A percentile compares a stretch with the other conserved stretches of the same genome.
Conservation (phyloP, 2,888 invertebrate genomes). For the Ashinkailepas kermadecensis region DNA sequence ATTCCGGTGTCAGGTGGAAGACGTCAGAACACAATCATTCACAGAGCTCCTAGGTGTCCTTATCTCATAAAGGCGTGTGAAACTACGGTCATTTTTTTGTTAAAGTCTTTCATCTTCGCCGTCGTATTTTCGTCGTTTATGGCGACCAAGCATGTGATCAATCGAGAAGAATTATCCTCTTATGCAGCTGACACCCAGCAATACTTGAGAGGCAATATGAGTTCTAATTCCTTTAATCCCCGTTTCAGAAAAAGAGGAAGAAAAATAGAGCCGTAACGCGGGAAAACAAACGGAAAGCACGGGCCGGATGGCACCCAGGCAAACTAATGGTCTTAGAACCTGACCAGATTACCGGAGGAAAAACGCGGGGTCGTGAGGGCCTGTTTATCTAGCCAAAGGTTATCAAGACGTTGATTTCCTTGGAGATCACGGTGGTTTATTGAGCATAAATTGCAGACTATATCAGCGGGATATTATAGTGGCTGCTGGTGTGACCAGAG, state of each 20-base stretch:
- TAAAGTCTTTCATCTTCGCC: neutral
- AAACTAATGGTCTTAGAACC: neutral
- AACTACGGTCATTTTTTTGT: too few relatives aligned
- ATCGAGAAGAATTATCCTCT: neutral
- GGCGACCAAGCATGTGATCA: conserved; percentile 5
- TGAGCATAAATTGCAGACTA: neutral
- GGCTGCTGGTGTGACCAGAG: neutral
- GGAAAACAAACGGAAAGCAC: conserved; percentile 10
- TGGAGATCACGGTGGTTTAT: neutral
- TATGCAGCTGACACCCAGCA: neutral
- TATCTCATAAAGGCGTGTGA: too few relatives aligned
- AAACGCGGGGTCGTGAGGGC: neutral
- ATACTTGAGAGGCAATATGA: neutral
- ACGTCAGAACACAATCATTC: neutral
- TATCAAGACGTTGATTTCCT: conserved; percentile 20
- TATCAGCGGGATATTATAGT: neutral
- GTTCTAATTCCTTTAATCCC: conserved; percentile 12
- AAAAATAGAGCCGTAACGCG: conserved; percentile 7
- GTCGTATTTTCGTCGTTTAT: neutral
- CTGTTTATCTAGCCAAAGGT: conserved; percentile 18
- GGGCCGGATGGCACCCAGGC: neutral
- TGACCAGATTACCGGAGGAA: neutral
- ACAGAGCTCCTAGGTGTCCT: too few relatives aligned
- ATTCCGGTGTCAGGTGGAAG: neutral
- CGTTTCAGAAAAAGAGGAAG: neutral